Base-by-base conservation (phyloP, 2,888 invertebrate genomes). In the Emmelina monodactyla region DNA sequence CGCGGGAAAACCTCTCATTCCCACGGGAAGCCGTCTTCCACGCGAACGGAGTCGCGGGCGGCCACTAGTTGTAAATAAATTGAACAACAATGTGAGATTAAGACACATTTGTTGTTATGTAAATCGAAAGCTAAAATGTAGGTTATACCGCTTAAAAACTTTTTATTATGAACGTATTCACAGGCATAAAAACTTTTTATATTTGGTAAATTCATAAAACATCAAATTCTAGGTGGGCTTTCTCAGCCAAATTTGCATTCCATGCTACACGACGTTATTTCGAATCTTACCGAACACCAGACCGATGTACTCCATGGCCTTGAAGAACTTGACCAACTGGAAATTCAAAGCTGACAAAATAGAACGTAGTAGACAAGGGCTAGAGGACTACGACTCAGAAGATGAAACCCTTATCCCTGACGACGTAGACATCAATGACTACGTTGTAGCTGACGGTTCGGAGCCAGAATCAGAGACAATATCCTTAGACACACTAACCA, bases 171-270 rank as follows among this genome's bases (percentile, higher is more conserved):
- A n/a, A n/a, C n/a, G n/a, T n/a, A n/a, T n/a, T n/a, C n/a, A n/a
- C n/a, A n/a, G n/a, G n/a, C n/a, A n/a, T n/a, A n/a, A n/a, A n/a
- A n/a, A n/a, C n/a, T n/a, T n/a, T n/a, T n/a, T n/a, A n/a, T n/a
- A n/a, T n/a, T n/a, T n/a, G n/a, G n/a, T n/a, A n/a, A n/a, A n/a
- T n/a, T n/a, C n/a, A n/a, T n/a, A n/a, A n/a, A n/a, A n/a, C n/a
- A n/a, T n/a, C n/a, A 19, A 2, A 25, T 58, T 58, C 6, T 60
- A 88, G 87, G 90, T 92, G 32, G 91, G 90, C 0, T 93, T 93
- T 58, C 67, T 93, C 37, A 86, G 82, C 40, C 88, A 88, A 32
- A 92, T 93, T 42, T 92, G 92, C 60, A 68, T 91, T 28, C 91
- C 92, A 0, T 92, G 92, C 62, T 93, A 92, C 57, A 82, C 82